Base-by-base conservation (phyloP, 2,888 invertebrate genomes). In the Pandemis heparana region DNA sequence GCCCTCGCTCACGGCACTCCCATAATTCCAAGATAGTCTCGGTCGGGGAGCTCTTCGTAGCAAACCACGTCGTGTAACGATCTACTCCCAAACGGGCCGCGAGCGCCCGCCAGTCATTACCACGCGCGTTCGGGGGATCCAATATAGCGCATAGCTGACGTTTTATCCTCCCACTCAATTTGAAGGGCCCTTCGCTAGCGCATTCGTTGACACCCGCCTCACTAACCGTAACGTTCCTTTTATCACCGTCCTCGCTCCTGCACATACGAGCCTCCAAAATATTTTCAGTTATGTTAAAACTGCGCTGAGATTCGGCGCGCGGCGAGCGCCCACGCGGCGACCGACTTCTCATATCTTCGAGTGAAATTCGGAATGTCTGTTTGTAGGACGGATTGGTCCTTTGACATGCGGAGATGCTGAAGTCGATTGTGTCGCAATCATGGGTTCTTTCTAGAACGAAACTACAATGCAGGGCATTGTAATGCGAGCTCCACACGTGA, bases 11-110 rank as follows among this genome's bases (percentile, higher is more conserved):
- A 78, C 98, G 95, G 66, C 99, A 98, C 90, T 99, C 99, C 99
- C 99, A 99, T 81, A 99, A 91, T 91, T 99, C 98, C 79, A 99
- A 95, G 82, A 99, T 98, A 89, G 98, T 98, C 89, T 99, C 99
- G 10, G 99, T 99, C 12, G 99, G 99, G 80, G 99, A 99, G 76
- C 97, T 96, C 92, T 99, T 99, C 32, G 99, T 98, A 75, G 99
- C 99, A 87, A 99, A 99, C 95, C 98, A 99, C 86, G 98, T 98
- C 78, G 99, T 98, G 89, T 99, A 99, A 86, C 99, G 96, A 95
- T 99, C 98, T 73, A 99, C 98, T 83, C 97, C 97, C 70, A 99
- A 96, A 85, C 97, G 96, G 85, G 98, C 96, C n/a, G 99, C 99
- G 79, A 99, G 94, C 95, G 98, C 97, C 79, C 99, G 96, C 99